Evolutionary conservation across 1,140 invertebrate genomes (phyloP).

Genomic region (Whitmania pigra): DNA sequence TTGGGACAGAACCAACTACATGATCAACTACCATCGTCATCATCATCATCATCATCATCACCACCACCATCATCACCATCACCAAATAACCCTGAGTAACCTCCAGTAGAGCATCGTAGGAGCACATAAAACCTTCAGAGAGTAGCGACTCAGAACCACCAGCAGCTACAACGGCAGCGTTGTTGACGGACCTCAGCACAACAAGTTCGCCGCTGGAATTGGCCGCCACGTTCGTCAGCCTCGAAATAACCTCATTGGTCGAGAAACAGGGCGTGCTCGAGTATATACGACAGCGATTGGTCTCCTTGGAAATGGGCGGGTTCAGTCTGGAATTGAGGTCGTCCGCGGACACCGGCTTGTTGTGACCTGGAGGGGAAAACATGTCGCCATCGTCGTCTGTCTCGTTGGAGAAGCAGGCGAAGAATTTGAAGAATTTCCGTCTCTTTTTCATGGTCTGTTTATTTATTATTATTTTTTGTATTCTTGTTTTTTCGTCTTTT

Average conservation of each 20-base stretch:
- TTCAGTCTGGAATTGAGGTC: background rate
- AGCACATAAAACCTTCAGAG: no score
- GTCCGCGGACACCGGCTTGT: conserved; percentile 35
- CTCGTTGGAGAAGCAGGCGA: conserved; percentile 18
- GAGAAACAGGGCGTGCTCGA: conserved; percentile 46
- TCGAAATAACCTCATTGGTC: conserved; percentile 37
- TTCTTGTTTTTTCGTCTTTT: no score
- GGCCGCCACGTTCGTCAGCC: background rate
- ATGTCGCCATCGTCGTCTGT: background rate
- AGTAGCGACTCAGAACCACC: no score
- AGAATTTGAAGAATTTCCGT: conserved; percentile 25
- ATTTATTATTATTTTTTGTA: no score
- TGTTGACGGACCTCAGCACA: no score
- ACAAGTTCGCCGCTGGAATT: background rate
- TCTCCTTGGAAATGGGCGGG: background rate
- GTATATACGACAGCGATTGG: conserved; percentile 54
- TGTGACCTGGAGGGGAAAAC: background rate
- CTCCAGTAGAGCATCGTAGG: no score
- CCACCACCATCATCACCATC: no score
- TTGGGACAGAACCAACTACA: no score
- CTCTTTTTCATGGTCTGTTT: background rate
- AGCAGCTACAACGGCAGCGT: no score
- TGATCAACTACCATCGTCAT: no score
- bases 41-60: no score
- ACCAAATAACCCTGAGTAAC: no score